Conservation (phyloP, 1,140 invertebrate genomes). For the Drosophila pruinosa region DNA sequence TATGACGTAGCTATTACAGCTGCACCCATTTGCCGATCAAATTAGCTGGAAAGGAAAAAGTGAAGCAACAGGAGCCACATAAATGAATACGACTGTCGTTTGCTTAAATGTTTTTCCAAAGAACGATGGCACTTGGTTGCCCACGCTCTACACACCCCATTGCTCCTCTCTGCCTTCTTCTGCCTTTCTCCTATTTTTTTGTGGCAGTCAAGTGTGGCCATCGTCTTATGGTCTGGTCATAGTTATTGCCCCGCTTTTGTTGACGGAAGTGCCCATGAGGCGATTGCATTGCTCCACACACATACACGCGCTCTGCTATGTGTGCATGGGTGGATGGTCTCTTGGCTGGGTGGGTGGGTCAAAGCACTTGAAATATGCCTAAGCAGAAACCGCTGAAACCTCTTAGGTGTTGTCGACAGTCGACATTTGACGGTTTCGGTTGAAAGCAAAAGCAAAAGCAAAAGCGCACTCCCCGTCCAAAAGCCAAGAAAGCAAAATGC, state of each 20-base stretch:
- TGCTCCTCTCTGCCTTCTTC: too few relatives aligned
- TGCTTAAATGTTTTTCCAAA: slow-evolving; percentile 28
- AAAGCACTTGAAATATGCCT: slow-evolving; percentile 46
- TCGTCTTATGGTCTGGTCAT: slow-evolving; percentile 28
- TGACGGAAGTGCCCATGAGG: slow-evolving; percentile 47
- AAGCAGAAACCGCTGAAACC: slow-evolving; percentile 39
- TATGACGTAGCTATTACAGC: not conserved
- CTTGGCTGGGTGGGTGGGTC: slow-evolving; percentile 43
- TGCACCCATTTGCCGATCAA: slow-evolving; percentile 8
- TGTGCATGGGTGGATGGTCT: not conserved
- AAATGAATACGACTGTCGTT: slow-evolving; percentile 7
- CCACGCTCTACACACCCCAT: not conserved
- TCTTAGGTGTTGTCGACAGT: slow-evolving; percentile 48
- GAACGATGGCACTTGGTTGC: slow-evolving; percentile 8
- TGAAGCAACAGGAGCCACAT: not conserved
- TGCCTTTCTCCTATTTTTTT: not conserved
- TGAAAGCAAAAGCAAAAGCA: slow-evolving; percentile 39
- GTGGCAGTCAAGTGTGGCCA: slow-evolving; percentile 42
- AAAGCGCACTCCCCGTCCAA: not conserved
- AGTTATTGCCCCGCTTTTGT: slow-evolving; percentile 48
- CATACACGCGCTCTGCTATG: not conserved
- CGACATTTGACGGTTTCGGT: slow-evolving; percentile 35
- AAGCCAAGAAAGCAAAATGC: slow-evolving; percentile 25
- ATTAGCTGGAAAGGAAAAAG: slow-evolving; percentile 35
- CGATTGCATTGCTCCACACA: slow-evolving; percentile 11